A percentile compares a stretch with the other conserved stretches of the same genome.
Evolutionary conservation across 2,888 invertebrate species (phyloP).

Genomic region (Drosophila yooni): DNA sequence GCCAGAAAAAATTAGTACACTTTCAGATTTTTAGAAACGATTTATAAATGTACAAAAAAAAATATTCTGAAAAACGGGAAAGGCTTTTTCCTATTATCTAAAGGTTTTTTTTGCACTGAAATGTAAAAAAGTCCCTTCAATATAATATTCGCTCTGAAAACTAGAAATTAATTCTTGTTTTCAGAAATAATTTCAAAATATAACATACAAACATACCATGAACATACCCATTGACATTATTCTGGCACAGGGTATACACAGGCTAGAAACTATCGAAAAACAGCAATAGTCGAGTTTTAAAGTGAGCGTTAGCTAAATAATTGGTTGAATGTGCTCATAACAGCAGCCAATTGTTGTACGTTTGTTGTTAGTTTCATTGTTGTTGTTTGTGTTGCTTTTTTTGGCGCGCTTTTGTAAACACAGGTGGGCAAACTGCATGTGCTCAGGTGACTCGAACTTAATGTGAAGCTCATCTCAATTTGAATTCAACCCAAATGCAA

Average conservation of each 20-base stretch:
- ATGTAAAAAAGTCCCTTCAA: too few species aligned
- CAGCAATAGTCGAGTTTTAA: conserved; percentile 22
- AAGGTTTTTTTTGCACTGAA: too few species aligned
- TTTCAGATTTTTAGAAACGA: too few species aligned
- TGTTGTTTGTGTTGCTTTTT: conserved; percentile 7
- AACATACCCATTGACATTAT: too few species aligned
- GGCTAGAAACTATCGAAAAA: conserved; percentile 42
- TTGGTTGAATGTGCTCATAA: conserved; percentile 21
- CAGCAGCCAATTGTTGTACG: conserved; percentile 14
- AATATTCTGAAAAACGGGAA: too few species aligned
- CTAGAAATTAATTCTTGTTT: too few species aligned
- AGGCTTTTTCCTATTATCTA: too few species aligned
- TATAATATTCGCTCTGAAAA: too few species aligned
- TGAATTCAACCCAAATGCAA: conserved; percentile 16
- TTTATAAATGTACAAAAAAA: too few species aligned
- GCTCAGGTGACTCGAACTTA: conserved; percentile 26
- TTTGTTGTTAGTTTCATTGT: conserved; percentile 1
- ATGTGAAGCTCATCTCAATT: conserved; percentile 37
- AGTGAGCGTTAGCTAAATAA: conserved; percentile 24
- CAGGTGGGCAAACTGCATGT: conserved; percentile 21
- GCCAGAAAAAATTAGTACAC: too few species aligned
- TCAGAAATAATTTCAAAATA: too few species aligned
- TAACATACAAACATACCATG: too few species aligned
- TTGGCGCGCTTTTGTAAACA: conserved; percentile 21
- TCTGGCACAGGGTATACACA: conserved; percentile 28